These are phyloP conservation scores for Carassius carassius DNA, from an alignment of 2,113 vertebrate species.

Conservation along the genomic window DNA sequence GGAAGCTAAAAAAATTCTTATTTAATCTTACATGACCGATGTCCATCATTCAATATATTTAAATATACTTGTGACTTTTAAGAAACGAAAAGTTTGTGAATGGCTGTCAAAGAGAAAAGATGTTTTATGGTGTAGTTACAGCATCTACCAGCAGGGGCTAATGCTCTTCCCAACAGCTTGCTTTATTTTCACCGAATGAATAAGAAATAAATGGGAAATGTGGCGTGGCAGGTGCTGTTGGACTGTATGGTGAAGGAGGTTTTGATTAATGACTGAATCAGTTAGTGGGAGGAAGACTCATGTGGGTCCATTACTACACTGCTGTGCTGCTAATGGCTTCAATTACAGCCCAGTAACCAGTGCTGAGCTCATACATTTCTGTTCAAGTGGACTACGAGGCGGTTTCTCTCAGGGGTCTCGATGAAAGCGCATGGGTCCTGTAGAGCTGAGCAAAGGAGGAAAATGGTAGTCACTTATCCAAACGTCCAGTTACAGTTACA, in stretches of 20 bases:
- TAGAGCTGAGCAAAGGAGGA: not conserved
- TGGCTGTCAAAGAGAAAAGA: not conserved
- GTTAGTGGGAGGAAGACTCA: constrained; percentile 80
- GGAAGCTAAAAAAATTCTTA: not conserved
- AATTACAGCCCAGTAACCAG: constrained; percentile 76
- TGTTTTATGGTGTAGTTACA: not conserved
- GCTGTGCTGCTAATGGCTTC: constrained; percentile 83
- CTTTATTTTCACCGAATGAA: not conserved
- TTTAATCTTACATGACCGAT: not conserved
- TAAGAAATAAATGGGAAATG: not conserved
- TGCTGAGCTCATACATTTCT: constrained; percentile 79
- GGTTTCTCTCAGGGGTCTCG: not conserved
- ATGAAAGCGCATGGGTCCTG: not conserved
- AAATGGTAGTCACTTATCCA: not conserved
- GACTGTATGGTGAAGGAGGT: constrained; percentile 11
- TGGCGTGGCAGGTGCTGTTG: constrained; percentile 12
- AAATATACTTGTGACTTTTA: not conserved
- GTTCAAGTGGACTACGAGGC: constrained; percentile 50
- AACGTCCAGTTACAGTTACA: not conserved
- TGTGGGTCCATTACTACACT: constrained; percentile 80
- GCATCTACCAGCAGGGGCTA: not conserved
- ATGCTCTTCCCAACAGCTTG: not conserved
- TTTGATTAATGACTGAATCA: constrained; percentile 80
- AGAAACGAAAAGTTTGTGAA: not conserved
- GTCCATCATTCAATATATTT: not conserved